These are phyloP conservation scores for Chrosomus eos DNA, from an alignment of 2,797 vertebrate genomes.

Conservation along the genomic window DNA sequence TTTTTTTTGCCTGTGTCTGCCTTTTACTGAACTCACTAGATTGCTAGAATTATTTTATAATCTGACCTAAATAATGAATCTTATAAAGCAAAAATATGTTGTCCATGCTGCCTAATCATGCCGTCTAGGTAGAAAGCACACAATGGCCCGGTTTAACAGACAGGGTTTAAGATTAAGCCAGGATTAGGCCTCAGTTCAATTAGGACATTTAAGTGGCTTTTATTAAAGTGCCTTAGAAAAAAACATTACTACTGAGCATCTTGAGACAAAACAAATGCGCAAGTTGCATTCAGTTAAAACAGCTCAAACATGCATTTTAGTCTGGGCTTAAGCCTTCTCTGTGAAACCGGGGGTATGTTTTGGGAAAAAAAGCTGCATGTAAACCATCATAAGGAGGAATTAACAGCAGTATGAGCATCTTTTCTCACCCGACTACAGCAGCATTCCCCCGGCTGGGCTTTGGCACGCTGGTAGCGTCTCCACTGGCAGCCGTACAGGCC, in stretches of 20 bases:
- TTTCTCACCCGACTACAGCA: slow-evolving; percentile 83
- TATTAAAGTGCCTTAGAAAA: no score
- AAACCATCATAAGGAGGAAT: background rate
- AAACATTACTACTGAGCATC: no score
- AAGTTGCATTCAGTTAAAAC: no score
- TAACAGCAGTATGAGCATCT: background rate
- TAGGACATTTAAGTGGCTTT: no score
- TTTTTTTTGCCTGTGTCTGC: no score
- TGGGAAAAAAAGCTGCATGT: background rate
- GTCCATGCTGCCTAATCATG: background rate
- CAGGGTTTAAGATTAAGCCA: no score
- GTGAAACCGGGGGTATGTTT: no score
- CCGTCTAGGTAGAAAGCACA: background rate
- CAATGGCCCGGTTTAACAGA: no score
- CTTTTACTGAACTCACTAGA: background rate
- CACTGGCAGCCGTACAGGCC: slow-evolving; percentile 91
- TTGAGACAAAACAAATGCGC: no score
- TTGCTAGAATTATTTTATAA: background rate
- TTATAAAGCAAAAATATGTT: background rate
- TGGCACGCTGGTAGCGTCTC: slow-evolving; percentile 82
- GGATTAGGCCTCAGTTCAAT: no score
- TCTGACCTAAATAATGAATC: background rate
- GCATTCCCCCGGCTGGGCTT: slow-evolving; percentile 81
- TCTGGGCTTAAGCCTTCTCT: no score
- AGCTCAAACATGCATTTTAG: no score